Conservation (phyloP, 2,113 vertebrate species). For the Chroicocephalus ridibundus region DNA sequence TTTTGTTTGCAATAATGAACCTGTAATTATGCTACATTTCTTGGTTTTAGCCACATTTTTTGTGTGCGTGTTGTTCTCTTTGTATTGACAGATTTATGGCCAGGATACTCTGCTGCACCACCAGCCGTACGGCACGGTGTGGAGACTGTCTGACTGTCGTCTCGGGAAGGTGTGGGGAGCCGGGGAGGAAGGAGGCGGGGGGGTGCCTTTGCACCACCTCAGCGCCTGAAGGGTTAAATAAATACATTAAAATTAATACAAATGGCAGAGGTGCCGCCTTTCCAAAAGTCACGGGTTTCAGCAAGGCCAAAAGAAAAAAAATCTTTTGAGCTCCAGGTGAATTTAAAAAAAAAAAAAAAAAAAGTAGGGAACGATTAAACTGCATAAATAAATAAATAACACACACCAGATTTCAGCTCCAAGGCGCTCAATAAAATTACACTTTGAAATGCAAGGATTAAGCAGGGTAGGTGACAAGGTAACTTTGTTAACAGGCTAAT, state of each 20-base stretch:
- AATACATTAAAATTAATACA: background rate
- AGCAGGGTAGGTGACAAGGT: constrained; percentile 70
- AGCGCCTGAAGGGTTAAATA: constrained; percentile 12
- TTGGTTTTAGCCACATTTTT: constrained; percentile 72
- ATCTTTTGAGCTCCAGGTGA: background rate
- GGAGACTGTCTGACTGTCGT: constrained; percentile 66
- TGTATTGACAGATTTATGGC: constrained; percentile 74
- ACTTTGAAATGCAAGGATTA: constrained; percentile 74
- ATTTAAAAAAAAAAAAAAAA: background rate
- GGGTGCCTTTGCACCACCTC: background rate
- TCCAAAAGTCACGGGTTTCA: background rate
- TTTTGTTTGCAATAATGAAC: constrained; percentile 76
- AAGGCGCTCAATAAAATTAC: constrained; percentile 63
- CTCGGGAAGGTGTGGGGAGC: background rate
- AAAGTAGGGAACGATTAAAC: background rate
- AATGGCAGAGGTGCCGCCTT: background rate
- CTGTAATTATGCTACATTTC: constrained; percentile 75
- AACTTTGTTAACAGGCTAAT: constrained; percentile 74
- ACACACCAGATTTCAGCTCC: constrained; percentile 44
- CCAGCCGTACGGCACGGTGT: constrained; percentile 4
- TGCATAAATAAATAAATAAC: constrained; percentile 59
- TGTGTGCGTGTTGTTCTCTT: constrained; percentile 67
- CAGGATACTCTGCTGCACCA: constrained; percentile 39
- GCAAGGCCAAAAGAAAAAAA: background rate
- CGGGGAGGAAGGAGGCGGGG: background rate